phyloP scores from a whole-genome alignment of 2,113 vertebrate species.

The Nothocercus nigrocapillus region DNA sequence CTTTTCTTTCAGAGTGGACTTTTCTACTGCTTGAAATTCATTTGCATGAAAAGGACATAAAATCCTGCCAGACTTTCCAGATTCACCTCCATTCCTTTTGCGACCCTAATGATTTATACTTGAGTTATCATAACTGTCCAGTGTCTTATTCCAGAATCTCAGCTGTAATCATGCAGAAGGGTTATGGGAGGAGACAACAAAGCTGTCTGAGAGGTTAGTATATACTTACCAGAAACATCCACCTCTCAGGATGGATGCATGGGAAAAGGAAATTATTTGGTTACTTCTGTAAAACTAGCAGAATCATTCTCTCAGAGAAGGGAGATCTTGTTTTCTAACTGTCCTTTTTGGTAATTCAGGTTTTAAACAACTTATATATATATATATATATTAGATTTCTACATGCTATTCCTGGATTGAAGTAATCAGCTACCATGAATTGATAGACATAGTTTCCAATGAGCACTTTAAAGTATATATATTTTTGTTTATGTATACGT shows the following conservation, averaged over 20 bases:
- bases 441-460: background rate
- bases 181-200: background rate
- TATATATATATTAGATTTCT: background rate
- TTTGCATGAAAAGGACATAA: too few species aligned
- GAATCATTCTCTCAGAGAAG: background rate
- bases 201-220: background rate
- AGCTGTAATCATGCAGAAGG: background rate
- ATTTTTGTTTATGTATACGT: accelerated
- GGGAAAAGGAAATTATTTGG: background rate
- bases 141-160: background rate
- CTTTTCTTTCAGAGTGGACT: too few species aligned
- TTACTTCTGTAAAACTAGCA: background rate
- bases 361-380: background rate
- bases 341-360: background rate
- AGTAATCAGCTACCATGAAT: background rate
- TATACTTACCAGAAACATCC: background rate
- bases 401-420: background rate
- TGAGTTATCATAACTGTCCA: background rate
- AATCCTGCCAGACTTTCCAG: too few species aligned
- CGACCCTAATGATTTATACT: background rate
- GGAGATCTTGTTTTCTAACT: background rate
- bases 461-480: background rate
- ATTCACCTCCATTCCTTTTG: background rate
- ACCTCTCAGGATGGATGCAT: background rate
- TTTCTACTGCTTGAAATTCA: too few species aligned